Evolutionary conservation across 2,797 vertebrate genomes (phyloP), one percentile per base, ranked within the genome.

Genomic region (Falco concolor): DNA sequence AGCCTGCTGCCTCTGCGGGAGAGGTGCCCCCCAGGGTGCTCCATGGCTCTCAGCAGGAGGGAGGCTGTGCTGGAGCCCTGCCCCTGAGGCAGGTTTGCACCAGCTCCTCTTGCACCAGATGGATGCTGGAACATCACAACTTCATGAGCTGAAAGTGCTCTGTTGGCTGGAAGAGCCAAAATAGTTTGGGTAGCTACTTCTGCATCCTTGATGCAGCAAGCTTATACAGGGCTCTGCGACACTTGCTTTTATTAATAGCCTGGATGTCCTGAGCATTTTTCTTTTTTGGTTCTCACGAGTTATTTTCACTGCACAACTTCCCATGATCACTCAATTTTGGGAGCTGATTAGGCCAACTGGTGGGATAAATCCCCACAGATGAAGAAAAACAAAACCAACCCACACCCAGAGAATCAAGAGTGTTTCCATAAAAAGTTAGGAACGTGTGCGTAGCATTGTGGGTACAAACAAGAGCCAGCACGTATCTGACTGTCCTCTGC

Each of bases 301-400:
- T 98, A 97, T 98, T 98, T 94, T 97, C 94, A 97, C 94, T 50
- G 60, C 89, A 93, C 72, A 75, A 91, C 81, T 89, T 97, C 95
- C 85, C 96, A 77, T 36, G 18, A 70, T 93, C 72, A 50, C 76
- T 94, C 93, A 83, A 3, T 78, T 94, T 89, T 81, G 80, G 82
- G 69, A 94, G 59, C 54, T 89, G 64, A 94, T 80, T 95, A 87
- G 70, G 53, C 86, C 84, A 93, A 79, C 81, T 92, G 79, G 9
- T 84, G 80, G 93, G 82, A 97, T 45, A n/a, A 93, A 84, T 93
- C 88, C 76, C 90, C 45, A 61, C 32, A 94, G 87, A 94, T 64
- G 68, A 90, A 84, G 74, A 77, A 74, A 84, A 8, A 4, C 47
- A 23, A 67, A 87, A 60, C 12, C 59, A 77, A 67, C 2, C 16